Base-by-base conservation (phyloP, 2,888 invertebrate species). In the Diogma glabrata region DNA sequence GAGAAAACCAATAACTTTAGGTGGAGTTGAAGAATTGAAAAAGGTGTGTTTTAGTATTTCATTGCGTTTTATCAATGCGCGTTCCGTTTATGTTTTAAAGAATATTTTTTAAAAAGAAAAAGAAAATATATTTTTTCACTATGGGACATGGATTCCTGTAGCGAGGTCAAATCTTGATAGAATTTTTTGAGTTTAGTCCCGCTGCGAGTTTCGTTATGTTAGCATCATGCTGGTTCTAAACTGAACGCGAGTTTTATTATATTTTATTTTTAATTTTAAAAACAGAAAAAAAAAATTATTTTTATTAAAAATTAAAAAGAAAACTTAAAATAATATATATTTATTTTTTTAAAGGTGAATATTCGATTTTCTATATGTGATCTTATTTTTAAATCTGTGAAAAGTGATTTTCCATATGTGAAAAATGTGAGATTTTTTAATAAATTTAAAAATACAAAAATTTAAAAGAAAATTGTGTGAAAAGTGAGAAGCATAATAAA, bases 131-230 rank as follows among this genome's bases (percentile, higher is more conserved):
- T 43, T 22, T 22, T n/a, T 51, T 50, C 54, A 52, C 54, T 52
- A 54, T 57, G 56, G 55, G 54, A 54, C 55, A 47, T 53, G 50
- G 57, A 55, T 57, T 54, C 55, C 56, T 55, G 56, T 56, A 55
- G 54, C 47, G 54, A 59, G 57, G 57, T 56, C 57, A 57, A 58
- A 56, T 59, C 58, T 57, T 57, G 61, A 58, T 60, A 62, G 64
- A 63, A 65, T 62, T 64, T 64, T 62, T 63, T 63, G 62, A 64
- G 60, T 62, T 58, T 65, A 69, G 69, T 69, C 69, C 69, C 67
- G 69, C 69, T 69, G 69, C 65, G 68, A 65, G 62, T 65, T 66
- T 69, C 65, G 67, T 63, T 64, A 67, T 63, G 67, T 57, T 62
- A 62, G 63, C 55, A 53, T 51, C 64, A 64, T 60, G 62, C 59